Evolutionary conservation across 2,888 invertebrate species (phyloP).

Genomic region (Oeneis ivallda): DNA sequence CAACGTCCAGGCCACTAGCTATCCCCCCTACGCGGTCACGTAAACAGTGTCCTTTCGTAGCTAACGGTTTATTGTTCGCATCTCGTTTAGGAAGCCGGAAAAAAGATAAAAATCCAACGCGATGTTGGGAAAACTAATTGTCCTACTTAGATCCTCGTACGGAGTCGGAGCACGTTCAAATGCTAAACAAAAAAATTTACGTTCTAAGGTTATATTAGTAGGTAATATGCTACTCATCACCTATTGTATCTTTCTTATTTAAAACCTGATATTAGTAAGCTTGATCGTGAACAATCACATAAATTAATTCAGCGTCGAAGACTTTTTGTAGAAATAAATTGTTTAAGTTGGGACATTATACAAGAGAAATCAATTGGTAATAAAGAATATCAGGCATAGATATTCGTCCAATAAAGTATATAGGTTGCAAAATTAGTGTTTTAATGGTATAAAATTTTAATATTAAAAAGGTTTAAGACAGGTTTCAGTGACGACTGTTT

Average conservation of each 20-base stretch:
- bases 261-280: not conserved
- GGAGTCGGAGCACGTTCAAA: slow-evolving; percentile 38
- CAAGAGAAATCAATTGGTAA: slow-evolving; percentile 12
- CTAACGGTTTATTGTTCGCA: slow-evolving; percentile 66
- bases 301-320: slow-evolving; percentile 14
- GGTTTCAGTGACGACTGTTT: slow-evolving; percentile 19
- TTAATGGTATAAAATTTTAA: slow-evolving; percentile 14
- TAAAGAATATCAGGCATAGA: not conserved
- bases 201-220: slow-evolving; percentile 16
- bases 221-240: slow-evolving; percentile 7
- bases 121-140: slow-evolving; percentile 66
- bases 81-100: slow-evolving; percentile 52
- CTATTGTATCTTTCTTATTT: not conserved
- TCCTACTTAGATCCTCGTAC: slow-evolving; percentile 39
- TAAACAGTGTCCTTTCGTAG: slow-evolving; percentile 57
- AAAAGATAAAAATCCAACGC: slow-evolving; percentile 47
- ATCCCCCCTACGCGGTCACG: slow-evolving; percentile 56
- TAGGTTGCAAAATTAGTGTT: slow-evolving; percentile 13
- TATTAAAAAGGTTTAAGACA: slow-evolving; percentile 24
- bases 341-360: slow-evolving; percentile 11
- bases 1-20: slow-evolving; percentile 66
- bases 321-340: slow-evolving; percentile 10
- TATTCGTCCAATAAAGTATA: not conserved
- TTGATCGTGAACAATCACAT: not conserved
- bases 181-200: slow-evolving; percentile 15